Percentiles rank a stretch among this genome's conserved stretches.
Conservation (phyloP, 2,888 invertebrate species). For the Lithosia quadra region DNA sequence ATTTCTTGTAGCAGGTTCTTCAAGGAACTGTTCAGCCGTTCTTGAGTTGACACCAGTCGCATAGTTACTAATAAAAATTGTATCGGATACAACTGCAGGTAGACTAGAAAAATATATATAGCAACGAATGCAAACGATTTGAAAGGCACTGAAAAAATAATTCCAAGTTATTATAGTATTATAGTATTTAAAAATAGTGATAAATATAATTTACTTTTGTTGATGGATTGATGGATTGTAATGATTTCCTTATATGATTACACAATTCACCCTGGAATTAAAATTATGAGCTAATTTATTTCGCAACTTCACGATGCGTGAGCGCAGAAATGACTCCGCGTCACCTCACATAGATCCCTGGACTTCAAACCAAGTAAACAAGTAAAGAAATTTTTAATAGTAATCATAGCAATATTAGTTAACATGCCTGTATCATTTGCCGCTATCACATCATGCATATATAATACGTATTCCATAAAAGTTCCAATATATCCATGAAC, state of each 20-base stretch:
- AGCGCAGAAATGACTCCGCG: too few species aligned
- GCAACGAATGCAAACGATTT: background rate
- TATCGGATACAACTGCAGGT: conserved; percentile 8
- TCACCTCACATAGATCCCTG: too few species aligned
- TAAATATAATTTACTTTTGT: too few species aligned
- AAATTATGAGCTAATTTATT: too few species aligned
- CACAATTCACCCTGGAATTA: too few species aligned
- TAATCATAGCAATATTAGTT: too few species aligned
- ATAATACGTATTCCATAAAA: background rate
- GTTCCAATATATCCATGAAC: background rate
- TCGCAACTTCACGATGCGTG: too few species aligned
- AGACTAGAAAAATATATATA: background rate
- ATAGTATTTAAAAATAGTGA: too few species aligned
- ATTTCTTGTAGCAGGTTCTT: background rate
- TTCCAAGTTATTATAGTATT: background rate
- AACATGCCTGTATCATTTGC: background rate
- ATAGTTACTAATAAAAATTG: background rate
- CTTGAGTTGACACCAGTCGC: background rate
- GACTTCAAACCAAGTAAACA: too few species aligned
- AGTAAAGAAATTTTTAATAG: too few species aligned
- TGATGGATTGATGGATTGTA: too few species aligned
- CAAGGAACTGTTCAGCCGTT: conserved; percentile 2
- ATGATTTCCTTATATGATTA: too few species aligned
- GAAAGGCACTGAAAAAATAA: conserved; percentile 8
- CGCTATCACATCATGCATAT: background rate